Evolutionary conservation across 2,888 invertebrate species (phyloP).

Genomic region (Chironomus tentans): DNA sequence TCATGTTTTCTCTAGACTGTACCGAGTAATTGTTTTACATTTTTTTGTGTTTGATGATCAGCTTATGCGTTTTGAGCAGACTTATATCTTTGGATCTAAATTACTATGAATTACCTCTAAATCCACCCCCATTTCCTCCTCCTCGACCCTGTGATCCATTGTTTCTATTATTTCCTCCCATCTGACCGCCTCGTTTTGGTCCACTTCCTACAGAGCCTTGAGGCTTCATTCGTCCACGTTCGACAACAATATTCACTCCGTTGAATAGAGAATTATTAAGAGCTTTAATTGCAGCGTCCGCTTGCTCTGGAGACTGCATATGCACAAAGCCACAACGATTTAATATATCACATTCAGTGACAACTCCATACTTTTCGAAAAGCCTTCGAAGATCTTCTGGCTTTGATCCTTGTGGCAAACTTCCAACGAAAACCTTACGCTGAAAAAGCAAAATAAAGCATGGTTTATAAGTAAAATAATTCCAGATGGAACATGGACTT

Average conservation of each 20-base stretch:
- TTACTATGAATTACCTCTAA: constrained; percentile 9
- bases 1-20: no score
- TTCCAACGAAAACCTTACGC: constrained; percentile 90
- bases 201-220: constrained; percentile 1
- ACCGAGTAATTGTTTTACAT: no score
- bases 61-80: no score
- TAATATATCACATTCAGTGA: constrained; percentile 90
- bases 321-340: constrained; percentile 92
- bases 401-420: constrained; percentile 75
- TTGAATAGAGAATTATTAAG: constrained; percentile 75
- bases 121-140: background rate
- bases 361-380: constrained; percentile 78
- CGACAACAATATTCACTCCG: constrained; percentile 75
- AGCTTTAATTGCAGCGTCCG: constrained; percentile 68
- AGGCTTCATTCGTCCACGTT: constrained; percentile 52
- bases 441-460: constrained; percentile 37
- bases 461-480: no score
- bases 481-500: no score
- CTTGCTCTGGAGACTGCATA: constrained; percentile 74
- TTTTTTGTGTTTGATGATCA: no score
- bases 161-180: constrained; percentile 16
- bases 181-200: constrained; percentile 9
- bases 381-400: constrained; percentile 71
- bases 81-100: no score
- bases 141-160: background rate